Conservation (phyloP, 2,113 vertebrate species). For the Chionomys nivalis region DNA sequence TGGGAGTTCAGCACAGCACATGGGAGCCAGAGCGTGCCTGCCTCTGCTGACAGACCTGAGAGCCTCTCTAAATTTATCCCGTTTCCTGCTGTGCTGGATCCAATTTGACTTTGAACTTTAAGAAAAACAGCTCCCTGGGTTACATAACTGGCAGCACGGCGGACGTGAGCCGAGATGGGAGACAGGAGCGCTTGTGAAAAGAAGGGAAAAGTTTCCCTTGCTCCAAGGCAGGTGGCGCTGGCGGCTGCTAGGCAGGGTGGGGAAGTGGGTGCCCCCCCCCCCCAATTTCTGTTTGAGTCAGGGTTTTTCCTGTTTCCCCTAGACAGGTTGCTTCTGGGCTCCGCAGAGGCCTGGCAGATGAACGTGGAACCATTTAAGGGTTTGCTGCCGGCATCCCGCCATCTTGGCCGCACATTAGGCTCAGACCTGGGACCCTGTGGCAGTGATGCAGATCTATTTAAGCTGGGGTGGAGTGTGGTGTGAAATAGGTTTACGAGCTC, state of each 20-base stretch:
- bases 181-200: not conserved
- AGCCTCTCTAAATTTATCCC: constrained; percentile 51
- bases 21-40: not conserved
- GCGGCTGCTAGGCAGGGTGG: not conserved
- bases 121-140: constrained; percentile 45
- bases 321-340: not conserved
- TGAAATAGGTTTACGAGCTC: not conserved
- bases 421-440: rapidly evolving
- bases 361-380: no score
- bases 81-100: constrained; percentile 53
- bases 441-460: not conserved
- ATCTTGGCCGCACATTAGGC: rapidly evolving
- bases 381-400: rapidly evolving
- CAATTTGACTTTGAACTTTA: constrained; percentile 69
- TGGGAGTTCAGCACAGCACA: not conserved
- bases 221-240: not conserved
- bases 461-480: not conserved
- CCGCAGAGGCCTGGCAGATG: not conserved
- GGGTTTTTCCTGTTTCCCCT: no score
- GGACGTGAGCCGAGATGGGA: not conserved
- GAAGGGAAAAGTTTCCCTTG: not conserved
- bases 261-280: rapidly evolving
- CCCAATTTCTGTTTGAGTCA: not conserved
- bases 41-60: constrained; percentile 3
- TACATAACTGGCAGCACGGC: not conserved